Conservation (phyloP, 2,797 vertebrate species). For the Dryobates pubescens region DNA sequence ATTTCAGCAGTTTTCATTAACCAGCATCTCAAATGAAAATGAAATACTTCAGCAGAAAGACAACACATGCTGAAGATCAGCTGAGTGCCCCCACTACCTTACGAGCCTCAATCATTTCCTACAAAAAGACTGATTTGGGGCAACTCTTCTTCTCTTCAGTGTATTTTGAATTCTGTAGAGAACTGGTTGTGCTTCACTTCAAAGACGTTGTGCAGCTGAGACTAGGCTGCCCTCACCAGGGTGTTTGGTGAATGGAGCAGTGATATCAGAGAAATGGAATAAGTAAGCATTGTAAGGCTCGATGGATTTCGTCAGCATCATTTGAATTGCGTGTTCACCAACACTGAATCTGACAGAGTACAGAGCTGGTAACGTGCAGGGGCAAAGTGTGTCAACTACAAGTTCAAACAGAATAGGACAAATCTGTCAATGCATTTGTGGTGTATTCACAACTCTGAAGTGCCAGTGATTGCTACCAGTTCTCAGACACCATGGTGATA, state of each 20-base stretch:
- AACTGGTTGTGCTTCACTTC: background rate
- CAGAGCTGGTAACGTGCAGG: background rate
- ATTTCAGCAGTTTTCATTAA: background rate
- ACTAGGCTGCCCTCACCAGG: slow-evolving; percentile 32
- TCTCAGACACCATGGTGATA: slow-evolving; percentile 12
- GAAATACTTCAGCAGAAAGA: background rate
- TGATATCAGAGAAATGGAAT: background rate
- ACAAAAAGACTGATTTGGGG: background rate
- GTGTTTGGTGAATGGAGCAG: background rate
- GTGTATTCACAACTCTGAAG: slow-evolving; percentile 1
- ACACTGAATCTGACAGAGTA: background rate
- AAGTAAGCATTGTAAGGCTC: background rate
- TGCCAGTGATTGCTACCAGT: slow-evolving; percentile 20
- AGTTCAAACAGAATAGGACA: background rate
- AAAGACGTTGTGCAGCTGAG: rapidly evolving
- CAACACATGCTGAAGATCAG: background rate
- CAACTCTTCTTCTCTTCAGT: background rate
- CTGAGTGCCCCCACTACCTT: background rate
- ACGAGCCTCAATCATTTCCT: background rate
- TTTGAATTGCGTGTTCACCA: background rate
- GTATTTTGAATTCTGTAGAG: background rate
- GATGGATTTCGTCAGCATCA: background rate
- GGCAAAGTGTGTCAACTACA: background rate
- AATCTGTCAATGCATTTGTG: background rate
- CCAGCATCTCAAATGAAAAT: background rate